Base-by-base conservation (phyloP, 2,888 invertebrate genomes). In the Watsonalla cultraria region DNA sequence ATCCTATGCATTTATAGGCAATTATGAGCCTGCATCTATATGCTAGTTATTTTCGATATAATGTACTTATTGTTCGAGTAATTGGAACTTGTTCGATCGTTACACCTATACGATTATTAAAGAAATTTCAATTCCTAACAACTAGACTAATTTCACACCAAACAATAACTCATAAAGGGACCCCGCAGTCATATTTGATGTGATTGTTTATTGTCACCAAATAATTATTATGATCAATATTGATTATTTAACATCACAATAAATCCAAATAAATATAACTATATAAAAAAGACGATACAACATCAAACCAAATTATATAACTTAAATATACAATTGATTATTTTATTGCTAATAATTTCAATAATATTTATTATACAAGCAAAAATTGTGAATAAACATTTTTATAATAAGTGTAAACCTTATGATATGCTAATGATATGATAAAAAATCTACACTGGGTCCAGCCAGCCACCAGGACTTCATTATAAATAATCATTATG, bases 401-500 rank as follows among this genome's bases (percentile, higher is more conserved):
- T 70, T 61, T 74, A 65, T 58, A 65, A 55, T 65, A 72, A 35
- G 69, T 75, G 69, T 76, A 79, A 76, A 80, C 60, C 78, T 82
- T 82, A 86, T 85, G 87, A 88, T 89, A 88, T 88, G 87, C 82
- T 86, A 86, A 86, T 84, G 90, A 89, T 90, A 90, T 90, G 90
- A 89, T 87, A 86, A 78, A 90, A 89, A 88, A 85, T 82, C 84
- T 88, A 86, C 82, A 82, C 84, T 84, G 84, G 84, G 65, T 74
- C 83, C 84, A 81, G 83, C 84, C 86, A 86, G 83, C 73, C 67
- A 69, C 71, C 75, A 70, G 72, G 74, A 74, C 64, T 62, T 66
- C 56, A 62, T 63, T 72, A 73, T 69, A 72, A 76, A 76, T 66
- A 60, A 75, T 71, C 70, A 73, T 68, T 68, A 74, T 70, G 64